Evolutionary conservation across 2,113 vertebrate genomes (phyloP), one percentile per base, ranked within the genome.

Genomic region (Campylomormyrus numenius): DNA sequence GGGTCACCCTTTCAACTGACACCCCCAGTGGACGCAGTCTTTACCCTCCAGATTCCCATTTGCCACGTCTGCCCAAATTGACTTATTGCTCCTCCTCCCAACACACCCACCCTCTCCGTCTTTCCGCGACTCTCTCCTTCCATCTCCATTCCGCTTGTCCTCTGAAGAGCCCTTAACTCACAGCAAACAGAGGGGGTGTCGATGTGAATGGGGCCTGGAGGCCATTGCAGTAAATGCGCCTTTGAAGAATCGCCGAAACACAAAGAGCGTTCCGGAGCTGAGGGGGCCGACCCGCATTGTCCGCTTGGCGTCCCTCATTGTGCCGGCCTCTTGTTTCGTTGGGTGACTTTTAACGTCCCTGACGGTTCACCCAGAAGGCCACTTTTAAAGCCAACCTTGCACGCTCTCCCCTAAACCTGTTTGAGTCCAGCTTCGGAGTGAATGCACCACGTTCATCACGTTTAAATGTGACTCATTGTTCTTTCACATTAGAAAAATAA

Each of bases 1-100:
- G 1, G 10, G 83, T 48, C 24, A 70, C 45, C 83, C 83, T 24
- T 53, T 70, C 62, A 70, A 31, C 35, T 46, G 92, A 80, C 93
- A 93, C 92, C 91, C 87, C 91, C 90, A 89, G 91, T 31, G 19
- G 66, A 58, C 70, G 56, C 87, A 84, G 66, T 35, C 13, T 91
- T 0, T 88, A 2, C 88, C 91, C 53, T 62, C 49, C 84, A 91
- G 91, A 84, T 91, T 92, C 93, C 92, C 92, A 90, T 46, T 91
- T 90, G 49, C 89, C 13, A 5, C 88, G 49, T 85, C 70, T n/a
- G 83, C 56, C 85, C 85, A 31, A 85, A 77, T 39, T 42, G 19
- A 50, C 45, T 48, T 66, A 84, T 50, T 77, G 66, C 45, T 7
- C 45, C 42, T 42, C 87, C 62, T 6, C 52, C 74, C 45, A 49